Conservation (phyloP, 2,113 vertebrate species). For the Python bivittatus region DNA sequence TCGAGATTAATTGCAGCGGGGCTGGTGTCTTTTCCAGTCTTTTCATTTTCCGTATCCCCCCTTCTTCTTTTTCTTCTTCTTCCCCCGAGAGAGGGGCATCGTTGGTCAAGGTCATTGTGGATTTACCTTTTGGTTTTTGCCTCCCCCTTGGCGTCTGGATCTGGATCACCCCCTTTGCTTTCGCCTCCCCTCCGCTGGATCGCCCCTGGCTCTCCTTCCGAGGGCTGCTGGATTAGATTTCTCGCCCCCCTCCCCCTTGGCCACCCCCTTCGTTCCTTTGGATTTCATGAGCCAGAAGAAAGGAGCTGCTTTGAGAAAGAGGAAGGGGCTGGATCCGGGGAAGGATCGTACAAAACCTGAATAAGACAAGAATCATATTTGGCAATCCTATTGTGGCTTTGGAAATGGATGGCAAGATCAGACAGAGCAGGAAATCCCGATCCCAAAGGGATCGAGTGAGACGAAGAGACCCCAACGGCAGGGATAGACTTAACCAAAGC, state of each 20-base stretch:
- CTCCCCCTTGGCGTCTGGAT: constrained; percentile 1
- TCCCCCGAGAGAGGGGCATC: not conserved
- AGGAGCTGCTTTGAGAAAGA: constrained; percentile 11
- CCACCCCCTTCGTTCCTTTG: constrained; percentile 12
- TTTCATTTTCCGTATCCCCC: not conserved
- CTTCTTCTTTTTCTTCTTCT: not conserved
- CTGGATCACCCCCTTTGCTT: not conserved
- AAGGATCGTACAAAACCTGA: not conserved
- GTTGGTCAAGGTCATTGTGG: constrained; percentile 55
- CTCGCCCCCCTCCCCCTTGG: not conserved
- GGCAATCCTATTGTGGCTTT: not conserved
- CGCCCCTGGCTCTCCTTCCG: not conserved
- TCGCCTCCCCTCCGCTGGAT: not conserved
- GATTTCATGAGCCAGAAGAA: constrained; percentile 39
- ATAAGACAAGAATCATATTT: not conserved
- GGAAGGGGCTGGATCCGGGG: constrained; percentile 3
- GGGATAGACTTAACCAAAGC: constrained; percentile 82
- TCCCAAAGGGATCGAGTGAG: constrained; percentile 87
- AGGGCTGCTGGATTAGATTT: constrained; percentile 21
- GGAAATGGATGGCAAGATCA: constrained; percentile 89
- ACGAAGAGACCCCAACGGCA: constrained; percentile 83
- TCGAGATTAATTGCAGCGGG: not conserved
- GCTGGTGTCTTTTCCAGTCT: not conserved
- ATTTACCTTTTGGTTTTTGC: constrained; percentile 17
- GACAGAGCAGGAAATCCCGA: constrained; percentile 87